Percentiles rank a stretch among this genome's conserved stretches.
phyloP scores from a whole-genome alignment of 1,140 invertebrate genomes.

The Apis dorsata region DNA sequence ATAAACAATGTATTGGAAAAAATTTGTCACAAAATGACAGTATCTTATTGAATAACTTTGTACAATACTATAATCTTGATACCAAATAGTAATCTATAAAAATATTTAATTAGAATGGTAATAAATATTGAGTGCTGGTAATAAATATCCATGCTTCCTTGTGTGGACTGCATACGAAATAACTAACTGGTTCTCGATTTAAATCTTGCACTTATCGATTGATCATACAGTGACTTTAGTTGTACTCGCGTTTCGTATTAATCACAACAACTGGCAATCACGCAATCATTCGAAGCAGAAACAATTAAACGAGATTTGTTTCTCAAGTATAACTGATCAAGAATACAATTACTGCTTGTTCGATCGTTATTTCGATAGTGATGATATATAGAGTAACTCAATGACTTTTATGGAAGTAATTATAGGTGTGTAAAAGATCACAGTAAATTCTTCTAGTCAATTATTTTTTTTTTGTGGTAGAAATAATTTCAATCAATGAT shows the following conservation, averaged over 20 bases:
- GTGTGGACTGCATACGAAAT: not conserved
- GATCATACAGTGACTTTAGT: constrained; percentile 10
- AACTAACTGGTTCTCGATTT: not conserved
- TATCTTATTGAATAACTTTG: not conserved
- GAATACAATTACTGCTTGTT: constrained; percentile 26
- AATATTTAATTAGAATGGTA: not conserved
- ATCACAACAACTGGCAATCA: constrained; percentile 20
- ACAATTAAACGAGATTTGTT: constrained; percentile 27
- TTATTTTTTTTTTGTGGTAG: not conserved
- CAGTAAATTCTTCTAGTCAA: not conserved
- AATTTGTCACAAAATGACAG: not conserved
- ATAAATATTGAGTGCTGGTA: not conserved
- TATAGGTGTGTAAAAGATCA: not conserved
- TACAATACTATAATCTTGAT: not conserved
- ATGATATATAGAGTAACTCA: not conserved
- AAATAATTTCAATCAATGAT: not conserved
- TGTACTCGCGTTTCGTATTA: constrained; percentile 7
- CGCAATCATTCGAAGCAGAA: constrained; percentile 22
- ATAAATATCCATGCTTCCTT: not conserved
- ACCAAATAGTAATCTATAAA: not conserved
- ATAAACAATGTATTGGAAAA: not conserved
- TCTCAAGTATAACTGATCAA: constrained; percentile 26
- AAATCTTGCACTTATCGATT: not conserved
- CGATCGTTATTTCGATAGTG: constrained; percentile 28
- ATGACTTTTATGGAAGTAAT: not conserved